Evolutionary conservation across 23 tunicate species (phyloP), one percentile per base, ranked within the genome.

Genomic region (Styela plicata): DNA sequence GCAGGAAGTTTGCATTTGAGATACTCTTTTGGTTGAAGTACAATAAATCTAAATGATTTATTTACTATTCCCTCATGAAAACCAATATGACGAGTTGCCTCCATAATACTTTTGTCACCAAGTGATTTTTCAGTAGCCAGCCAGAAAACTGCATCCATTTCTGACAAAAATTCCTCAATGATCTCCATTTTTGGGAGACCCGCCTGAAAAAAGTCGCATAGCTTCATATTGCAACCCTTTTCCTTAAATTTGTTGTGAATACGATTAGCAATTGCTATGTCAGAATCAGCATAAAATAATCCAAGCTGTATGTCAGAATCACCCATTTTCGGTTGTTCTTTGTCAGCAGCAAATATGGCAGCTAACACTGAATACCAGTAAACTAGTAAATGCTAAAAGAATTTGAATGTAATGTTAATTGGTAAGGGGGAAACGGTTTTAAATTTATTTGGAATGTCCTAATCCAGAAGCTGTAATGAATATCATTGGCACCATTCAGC

Each of bases 61-160:
- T 31, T 71, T 2, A 5, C 7, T 3, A 71, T 71, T 33, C 36
- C 77, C 16, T 33, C 77, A 32, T 26, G 17, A 18, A 28, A 34
- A n/a, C 37, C 77, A 71, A 71, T 30, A 71, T 71, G 36, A 16
- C 77, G 32, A 16, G 77, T 34, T 18, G 77, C 5, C 34, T 71
- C 29, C 77, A 71, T 71, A 16, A 71, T 30, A 24, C 17, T 18
- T 21, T 31, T 7, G 5, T 71, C 77, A 30, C 17, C 29, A 3
- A 71, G 5, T 27, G 77, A 27, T 19, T 34, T 17, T 29, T 27
- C 34, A 3, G 77, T 26, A 5, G 77, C 77, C 3, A 71, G 3
- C 77, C 77, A 71, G 5, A 71, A 31, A 18, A 5, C 24, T 31
- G 37, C 77, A 17, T 71, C 17, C 3, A 18, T 31, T 7, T 21